Evolutionary conservation across 2,888 invertebrate species (phyloP), one percentile per base, ranked within the genome.

Genomic region (Xanthorhoe spadicearia): DNA sequence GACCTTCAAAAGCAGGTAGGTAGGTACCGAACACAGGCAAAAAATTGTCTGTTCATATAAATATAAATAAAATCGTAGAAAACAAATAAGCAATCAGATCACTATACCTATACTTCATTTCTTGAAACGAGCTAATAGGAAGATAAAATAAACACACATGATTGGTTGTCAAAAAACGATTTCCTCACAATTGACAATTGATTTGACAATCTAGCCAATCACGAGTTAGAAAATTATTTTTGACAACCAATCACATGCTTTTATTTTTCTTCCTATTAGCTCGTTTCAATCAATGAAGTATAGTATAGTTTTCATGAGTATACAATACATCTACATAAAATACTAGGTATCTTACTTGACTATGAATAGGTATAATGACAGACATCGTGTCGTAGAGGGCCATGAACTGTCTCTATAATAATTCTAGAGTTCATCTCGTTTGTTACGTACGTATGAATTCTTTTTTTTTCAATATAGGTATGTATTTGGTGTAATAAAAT

Each of bases 371-470:
- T n/a, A n/a, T n/a, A 23, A 73, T 74, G 76, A 75, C 73, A 71
- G 69, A 69, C 64, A 72, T 78, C 86, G 83, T 86, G 85, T 74
- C 78, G 68, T 76, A 82, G 81, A 83, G 82, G 89, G 87, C 91
- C 91, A 87, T 92, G 92, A 92, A 91, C 92, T 83, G 86, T 63
- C 74, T 77, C 82, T 84, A 83, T 85, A 84, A 87, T 87, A 84
- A 83, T 85, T 80, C 76, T 80, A 73, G 86, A 90, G 90, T 90
- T 92, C 89, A 88, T 86, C 80, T 84, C 73, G 79, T 75, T 81
- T 78, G 78, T 80, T 80, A 61, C 53, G 38, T 64, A 55, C 55
- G 18, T 57, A n/a, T n/a, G n/a, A n/a, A n/a, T n/a, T n/a, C n/a
- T n/a, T n/a, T n/a, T n/a, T n/a, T n/a, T n/a, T n/a, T n/a, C 23